Evolutionary conservation across 2,888 invertebrate species (phyloP), one percentile per base, ranked within the genome.

Genomic region (Halictus ligatus): DNA sequence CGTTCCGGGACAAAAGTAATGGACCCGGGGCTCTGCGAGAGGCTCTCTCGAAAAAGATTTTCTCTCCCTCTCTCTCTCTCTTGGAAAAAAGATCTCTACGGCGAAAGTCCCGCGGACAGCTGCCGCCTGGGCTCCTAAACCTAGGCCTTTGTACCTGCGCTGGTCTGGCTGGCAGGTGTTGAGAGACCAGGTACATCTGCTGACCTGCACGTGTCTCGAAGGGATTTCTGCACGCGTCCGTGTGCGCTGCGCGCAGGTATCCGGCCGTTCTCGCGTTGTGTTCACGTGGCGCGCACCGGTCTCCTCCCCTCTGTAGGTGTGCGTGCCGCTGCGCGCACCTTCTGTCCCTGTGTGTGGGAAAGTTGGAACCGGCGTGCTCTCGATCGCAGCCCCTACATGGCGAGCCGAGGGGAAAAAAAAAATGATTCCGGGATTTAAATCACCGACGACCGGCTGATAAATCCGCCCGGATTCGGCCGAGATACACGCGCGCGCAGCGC

Each of bases 141-240:
- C 85, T 72, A 83, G 75, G 75, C 81, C 91, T 89, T 90, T 89
- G 88, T 78, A 71, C 75, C 75, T 78, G 83, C 79, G 88, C 88
- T 48, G 83, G 75, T 0, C 84, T 88, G 88, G 92, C 89, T 91
- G 90, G 93, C 93, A 93, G 92, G 89, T 93, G 93, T 88, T 91
- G 84, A 79, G 84, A 79, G 81, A 82, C 87, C 85, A 88, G 89
- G 88, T 90, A 90, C 93, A 93, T 93, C 93, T 93, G 93, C 92
- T 88, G 90, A 91, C 92, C 91, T 90, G 91, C 89, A 82, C 86
- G 83, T 85, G 86, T 80, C 83, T 75, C 79, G 79, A 74, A 90
- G 83, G 80, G 87, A 88, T 81, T 78, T 54, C 75, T 78, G 69
- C 73, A 40, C 80, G 80, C 74, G 12, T 58, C n/a, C 80, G 75